Base-by-base conservation (phyloP, 2,888 invertebrate genomes). In the Ormyrus thymus region DNA sequence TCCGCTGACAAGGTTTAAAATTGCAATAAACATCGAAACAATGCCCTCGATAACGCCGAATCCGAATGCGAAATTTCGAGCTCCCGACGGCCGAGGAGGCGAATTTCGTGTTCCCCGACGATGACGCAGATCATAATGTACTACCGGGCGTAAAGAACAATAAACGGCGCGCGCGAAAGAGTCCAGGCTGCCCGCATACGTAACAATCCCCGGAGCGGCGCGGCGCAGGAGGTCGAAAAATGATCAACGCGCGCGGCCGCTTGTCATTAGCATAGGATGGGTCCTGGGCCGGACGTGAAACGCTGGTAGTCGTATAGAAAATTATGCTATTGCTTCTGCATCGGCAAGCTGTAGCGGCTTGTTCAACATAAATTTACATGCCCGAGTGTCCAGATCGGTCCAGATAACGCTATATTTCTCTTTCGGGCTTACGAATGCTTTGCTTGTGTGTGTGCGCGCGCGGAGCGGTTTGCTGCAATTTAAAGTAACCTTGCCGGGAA, bases 291-390 rank as follows among this genome's bases (percentile, higher is more conserved):
- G 50, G 50, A 45, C 62, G 59, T 58, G 69, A 29, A 29, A 29
- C 29, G 29, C 4, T 29, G 29, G 29, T 29, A 29, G 29, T 29
- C 61, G 65, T 43, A 48, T n/a, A 45, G 59, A 81, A 29, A 81
- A 81, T 81, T 81, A 81, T 81, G 82, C 79, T 81, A 81, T 78
- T 77, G 79, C 75, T 79, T 76, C 81, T 81, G 78, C 76, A 76
- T 83, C 77, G 81, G 78, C 75, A 82, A 80, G 76, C 81, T 80
- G 76, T 81, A 79, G 68, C 78, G 77, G 78, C 81, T 73, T 81
- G 80, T 82, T 82, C 79, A 81, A 83, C 82, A 82, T 84, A 82
- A 84, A 84, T 83, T 83, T 82, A 83, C 82, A 83, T 82, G 82
- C 78, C 75, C 77, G 78, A 80, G 76, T 79, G 79, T 83, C 80